Evolutionary conservation across 2,888 invertebrate genomes (phyloP).

Genomic region (Myopa tessellatipennis): DNA sequence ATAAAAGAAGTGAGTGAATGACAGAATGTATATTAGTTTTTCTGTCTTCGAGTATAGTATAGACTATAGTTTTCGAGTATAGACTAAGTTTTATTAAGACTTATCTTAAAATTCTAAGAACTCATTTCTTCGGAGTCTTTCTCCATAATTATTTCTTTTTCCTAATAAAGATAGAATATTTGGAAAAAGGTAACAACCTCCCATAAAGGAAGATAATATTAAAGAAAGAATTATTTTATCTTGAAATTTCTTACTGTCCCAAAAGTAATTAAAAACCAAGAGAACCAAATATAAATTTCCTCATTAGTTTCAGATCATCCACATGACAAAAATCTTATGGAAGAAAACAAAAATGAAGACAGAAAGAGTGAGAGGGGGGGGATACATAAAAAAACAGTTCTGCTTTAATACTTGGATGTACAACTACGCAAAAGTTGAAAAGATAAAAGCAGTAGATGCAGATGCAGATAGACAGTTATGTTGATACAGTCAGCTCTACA

Average conservation of each 20-base stretch:
- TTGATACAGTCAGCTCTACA: background rate
- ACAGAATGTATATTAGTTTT: too few relatives aligned
- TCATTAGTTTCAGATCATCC: background rate
- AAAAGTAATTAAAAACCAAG: background rate
- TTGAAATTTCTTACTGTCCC: background rate
- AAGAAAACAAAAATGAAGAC: background rate
- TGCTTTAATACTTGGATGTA: background rate
- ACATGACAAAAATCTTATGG: background rate
- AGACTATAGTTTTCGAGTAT: too few relatives aligned
- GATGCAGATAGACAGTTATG: background rate
- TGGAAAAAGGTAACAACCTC: too few relatives aligned
- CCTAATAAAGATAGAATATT: too few relatives aligned
- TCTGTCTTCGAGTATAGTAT: too few relatives aligned
- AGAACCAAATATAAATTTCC: background rate
- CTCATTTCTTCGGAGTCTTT: too few relatives aligned
- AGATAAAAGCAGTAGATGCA: background rate
- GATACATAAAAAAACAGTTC: background rate
- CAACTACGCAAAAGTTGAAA: background rate
- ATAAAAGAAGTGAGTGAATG: too few relatives aligned
- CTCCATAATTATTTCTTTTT: too few relatives aligned
- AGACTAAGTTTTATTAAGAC: too few relatives aligned
- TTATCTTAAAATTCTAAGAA: too few relatives aligned
- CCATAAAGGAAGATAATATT: too few relatives aligned
- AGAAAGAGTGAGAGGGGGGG: background rate
- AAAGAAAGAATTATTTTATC: too few relatives aligned